phyloP scores from a whole-genome alignment of 2,113 vertebrate species.

The Phrynosoma platyrhinos region DNA sequence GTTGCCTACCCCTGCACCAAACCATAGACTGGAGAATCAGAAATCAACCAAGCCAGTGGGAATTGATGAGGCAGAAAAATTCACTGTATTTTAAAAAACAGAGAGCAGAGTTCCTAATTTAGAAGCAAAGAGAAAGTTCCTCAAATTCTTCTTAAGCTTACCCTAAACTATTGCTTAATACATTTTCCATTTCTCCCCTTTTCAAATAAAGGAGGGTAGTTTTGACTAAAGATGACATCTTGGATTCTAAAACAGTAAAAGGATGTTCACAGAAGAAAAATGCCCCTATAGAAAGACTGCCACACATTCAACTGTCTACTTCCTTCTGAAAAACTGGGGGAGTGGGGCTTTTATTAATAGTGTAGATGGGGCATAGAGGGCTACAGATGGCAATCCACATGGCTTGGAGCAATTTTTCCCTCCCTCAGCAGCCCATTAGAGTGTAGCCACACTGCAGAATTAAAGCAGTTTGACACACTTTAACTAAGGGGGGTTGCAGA shows the following conservation, averaged over 20 bases:
- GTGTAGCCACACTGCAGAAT: too few species aligned
- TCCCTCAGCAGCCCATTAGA: background rate
- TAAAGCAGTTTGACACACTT: too few species aligned
- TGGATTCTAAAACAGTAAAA: too few species aligned
- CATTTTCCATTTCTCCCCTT: slow-evolving; percentile 7
- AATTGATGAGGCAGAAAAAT: background rate
- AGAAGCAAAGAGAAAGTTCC: background rate
- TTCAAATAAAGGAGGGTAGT: background rate
- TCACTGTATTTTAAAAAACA: too few species aligned
- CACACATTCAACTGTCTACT: too few species aligned
- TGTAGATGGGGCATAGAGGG: background rate
- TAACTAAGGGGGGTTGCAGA: too few species aligned
- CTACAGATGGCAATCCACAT: background rate
- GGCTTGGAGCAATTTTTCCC: background rate
- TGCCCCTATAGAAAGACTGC: too few species aligned
- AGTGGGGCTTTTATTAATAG: background rate
- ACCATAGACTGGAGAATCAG: background rate
- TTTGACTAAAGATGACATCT: background rate
- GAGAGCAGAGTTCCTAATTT: background rate
- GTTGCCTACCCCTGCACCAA: too few species aligned
- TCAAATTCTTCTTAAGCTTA: background rate
- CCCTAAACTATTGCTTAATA: slow-evolving; percentile 16
- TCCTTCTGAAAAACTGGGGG: too few species aligned
- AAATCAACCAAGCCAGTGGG: background rate
- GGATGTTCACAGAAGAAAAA: too few species aligned